A percentile compares a stretch with the other conserved stretches of the same genome.
Conservation (phyloP, 2,113 vertebrate species). For the Pangasianodon hypophthalmus region DNA sequence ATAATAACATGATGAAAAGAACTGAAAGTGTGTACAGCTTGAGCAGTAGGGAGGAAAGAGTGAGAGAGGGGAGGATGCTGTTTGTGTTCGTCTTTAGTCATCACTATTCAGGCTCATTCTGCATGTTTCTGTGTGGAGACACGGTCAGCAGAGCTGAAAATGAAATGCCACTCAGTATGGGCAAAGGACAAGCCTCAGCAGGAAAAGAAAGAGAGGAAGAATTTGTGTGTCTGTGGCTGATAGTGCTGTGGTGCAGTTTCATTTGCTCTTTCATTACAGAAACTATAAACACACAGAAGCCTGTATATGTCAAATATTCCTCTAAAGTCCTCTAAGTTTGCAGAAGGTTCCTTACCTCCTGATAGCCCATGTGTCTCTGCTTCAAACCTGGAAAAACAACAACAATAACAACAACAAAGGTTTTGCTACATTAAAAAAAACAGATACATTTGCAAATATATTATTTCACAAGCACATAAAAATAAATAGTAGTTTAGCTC, state of each 20-base stretch:
- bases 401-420: background rate
- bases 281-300: background rate
- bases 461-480: background rate
- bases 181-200: background rate
- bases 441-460: background rate
- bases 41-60: background rate
- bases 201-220: background rate
- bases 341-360: slow-evolving; percentile 61
- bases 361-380: slow-evolving; percentile 67
- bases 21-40: background rate
- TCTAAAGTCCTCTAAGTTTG: background rate
- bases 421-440: background rate
- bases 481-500: background rate
- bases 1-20: too few relatives aligned
- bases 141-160: slow-evolving; percentile 10
- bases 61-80: background rate
- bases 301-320: background rate
- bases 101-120: slow-evolving; percentile 16
- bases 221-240: background rate
- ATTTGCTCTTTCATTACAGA: background rate
- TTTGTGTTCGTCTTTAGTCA: background rate
- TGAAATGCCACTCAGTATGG: background rate
- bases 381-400: slow-evolving; percentile 59
- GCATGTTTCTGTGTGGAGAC: slow-evolving; percentile 8
- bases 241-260: background rate